phyloP scores from a whole-genome alignment of 2,888 invertebrate genomes.

The Athalia circularis region DNA sequence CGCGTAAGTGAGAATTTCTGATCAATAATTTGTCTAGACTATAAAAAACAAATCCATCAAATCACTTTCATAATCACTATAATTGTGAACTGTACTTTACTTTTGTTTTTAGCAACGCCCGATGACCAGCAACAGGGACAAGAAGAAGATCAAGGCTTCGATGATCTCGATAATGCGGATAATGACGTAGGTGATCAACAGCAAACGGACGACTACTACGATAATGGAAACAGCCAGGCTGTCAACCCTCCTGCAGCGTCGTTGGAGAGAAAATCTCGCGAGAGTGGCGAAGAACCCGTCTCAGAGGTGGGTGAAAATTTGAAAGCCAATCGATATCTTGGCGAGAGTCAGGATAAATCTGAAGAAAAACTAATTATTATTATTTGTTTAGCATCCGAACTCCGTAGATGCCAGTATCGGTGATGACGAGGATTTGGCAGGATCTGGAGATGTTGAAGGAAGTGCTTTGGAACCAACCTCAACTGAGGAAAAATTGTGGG shows the following conservation, averaged over 20 bases:
- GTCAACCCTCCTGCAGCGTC: not conserved
- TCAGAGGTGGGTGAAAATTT: not conserved
- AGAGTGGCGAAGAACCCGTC: slow-evolving; percentile 52
- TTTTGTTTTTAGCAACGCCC: not conserved
- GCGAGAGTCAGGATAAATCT: not conserved
- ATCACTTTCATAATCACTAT: too few species aligned
- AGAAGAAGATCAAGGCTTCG: not conserved
- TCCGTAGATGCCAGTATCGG: not conserved
- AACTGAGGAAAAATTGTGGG: not conserved
- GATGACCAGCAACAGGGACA: not conserved
- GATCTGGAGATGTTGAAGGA: slow-evolving; percentile 68
- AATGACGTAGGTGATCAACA: not conserved
- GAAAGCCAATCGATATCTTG: not conserved
- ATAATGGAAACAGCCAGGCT: not conserved
- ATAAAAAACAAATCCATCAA: too few species aligned
- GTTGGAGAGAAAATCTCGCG: slow-evolving; percentile 51
- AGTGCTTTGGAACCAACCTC: slow-evolving; percentile 56
- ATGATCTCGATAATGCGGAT: not conserved
- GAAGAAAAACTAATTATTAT: not conserved
- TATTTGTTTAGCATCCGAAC: not conserved
- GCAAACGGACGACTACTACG: not conserved
- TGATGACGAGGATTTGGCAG: slow-evolving; percentile 65
- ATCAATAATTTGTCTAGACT: too few species aligned
- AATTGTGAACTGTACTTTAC: not conserved
- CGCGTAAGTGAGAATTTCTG: too few species aligned